A percentile compares a stretch with the other conserved stretches of the same genome.
These are phyloP conservation scores for Chaetophractus vellerosus DNA, from an alignment of 2,797 vertebrate genomes.

Conservation along the genomic window DNA sequence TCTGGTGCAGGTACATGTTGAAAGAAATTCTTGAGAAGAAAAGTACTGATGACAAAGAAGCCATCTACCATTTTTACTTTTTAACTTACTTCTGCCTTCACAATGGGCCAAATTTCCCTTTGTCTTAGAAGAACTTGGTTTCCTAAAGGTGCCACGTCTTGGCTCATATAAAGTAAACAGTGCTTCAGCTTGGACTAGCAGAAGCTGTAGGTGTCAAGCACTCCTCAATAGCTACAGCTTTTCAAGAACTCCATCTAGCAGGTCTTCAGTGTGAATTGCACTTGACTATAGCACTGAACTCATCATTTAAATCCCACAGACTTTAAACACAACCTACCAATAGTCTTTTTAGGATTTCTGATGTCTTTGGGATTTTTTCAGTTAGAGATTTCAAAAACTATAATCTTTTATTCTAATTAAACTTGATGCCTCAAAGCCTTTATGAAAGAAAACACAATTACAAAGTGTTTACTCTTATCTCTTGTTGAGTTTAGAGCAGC, in stretches of 20 bases:
- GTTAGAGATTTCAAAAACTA: constrained; percentile 2
- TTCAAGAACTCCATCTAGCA: neutral
- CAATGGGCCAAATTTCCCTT: neutral
- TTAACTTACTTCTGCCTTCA: neutral
- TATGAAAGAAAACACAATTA: neutral
- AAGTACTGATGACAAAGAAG: neutral
- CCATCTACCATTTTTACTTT: neutral
- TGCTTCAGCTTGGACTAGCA: neutral
- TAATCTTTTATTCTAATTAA: neutral
- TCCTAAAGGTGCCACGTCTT: neutral
- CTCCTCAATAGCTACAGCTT: neutral
- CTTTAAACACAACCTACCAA: neutral
- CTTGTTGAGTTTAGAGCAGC: neutral
- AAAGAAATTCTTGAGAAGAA: constrained; percentile 1
- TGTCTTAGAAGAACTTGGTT: neutral
- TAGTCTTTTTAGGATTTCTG: neutral
- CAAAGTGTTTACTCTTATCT: neutral
- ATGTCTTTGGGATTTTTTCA: constrained; percentile 19
- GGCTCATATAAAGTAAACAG: neutral
- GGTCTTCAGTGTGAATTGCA: neutral
- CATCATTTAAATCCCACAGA: neutral
- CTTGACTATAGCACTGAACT: neutral
- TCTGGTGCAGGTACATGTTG: neutral
- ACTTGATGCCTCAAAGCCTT: neutral
- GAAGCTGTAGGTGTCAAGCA: neutral